Conservation (phyloP, 2,888 invertebrate species). For the Agriotes lineatus region DNA sequence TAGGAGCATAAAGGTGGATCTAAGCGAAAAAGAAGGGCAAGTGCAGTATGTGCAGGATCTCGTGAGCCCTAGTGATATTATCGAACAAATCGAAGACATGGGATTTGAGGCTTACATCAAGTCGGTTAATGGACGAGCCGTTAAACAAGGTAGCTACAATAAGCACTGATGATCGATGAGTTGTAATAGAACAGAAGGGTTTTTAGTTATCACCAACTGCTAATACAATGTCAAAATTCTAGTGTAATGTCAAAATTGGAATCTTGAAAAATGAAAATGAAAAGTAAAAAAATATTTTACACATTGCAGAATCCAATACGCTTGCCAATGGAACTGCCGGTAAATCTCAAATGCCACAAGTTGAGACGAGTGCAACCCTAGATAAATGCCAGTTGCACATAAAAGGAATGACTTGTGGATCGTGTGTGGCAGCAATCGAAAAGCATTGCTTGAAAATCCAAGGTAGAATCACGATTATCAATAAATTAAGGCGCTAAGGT, state of each 20-base stretch:
- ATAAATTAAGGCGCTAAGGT: neutral
- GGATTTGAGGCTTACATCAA: conserved; percentile 80
- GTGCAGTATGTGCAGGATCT: conserved; percentile 71
- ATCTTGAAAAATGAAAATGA: no score
- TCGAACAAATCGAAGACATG: conserved; percentile 80
- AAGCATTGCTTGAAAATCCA: conserved; percentile 86
- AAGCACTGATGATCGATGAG: no score
- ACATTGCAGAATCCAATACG: neutral
- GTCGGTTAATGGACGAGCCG: conserved; percentile 61
- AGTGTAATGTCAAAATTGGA: no score
- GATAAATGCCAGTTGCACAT: conserved; percentile 79
- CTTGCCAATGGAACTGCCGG: neutral
- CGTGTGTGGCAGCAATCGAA: conserved; percentile 96
- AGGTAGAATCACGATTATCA: conserved; percentile 66
- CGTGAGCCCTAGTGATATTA: conserved; percentile 72
- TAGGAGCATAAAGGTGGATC: conserved; percentile 71
- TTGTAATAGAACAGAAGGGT: no score
- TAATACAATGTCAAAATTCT: no score
- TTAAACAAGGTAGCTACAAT: conserved; percentile 45
- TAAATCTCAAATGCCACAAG: neutral
- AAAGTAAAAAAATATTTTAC: no score
- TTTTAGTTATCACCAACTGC: no score
- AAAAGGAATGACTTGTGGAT: conserved; percentile 95
- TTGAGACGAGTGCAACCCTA: conserved; percentile 48
- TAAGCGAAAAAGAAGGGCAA: conserved; percentile 74